Conservation (phyloP, 2,113 vertebrate genomes). For the Enhydra lutris region DNA sequence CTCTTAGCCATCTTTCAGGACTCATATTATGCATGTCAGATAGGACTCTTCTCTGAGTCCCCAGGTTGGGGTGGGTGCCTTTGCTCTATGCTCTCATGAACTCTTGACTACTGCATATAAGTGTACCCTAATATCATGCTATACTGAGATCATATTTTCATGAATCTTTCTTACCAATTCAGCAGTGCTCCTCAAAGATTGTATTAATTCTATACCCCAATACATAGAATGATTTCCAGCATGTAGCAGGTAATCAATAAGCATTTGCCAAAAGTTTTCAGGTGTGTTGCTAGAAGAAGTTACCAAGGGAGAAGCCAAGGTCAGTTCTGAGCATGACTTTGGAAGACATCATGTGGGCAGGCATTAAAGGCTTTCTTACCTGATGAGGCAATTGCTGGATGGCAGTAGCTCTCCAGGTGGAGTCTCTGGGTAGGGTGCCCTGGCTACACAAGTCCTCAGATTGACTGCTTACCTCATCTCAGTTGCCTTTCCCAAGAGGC, state of each 20-base stretch:
- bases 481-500: background rate
- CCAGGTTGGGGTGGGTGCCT: background rate
- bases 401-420: background rate
- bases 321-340: background rate
- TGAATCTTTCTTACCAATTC: background rate
- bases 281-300: background rate
- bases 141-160: background rate
- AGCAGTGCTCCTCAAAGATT: background rate
- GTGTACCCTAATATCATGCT: background rate
- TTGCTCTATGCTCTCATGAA: background rate
- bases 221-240: background rate
- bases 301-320: background rate
- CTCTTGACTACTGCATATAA: background rate
- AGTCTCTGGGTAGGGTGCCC: background rate
- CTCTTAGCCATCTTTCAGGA: background rate
- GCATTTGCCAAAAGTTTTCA: background rate
- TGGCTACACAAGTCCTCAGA: background rate
- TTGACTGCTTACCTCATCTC: background rate
- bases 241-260: background rate
- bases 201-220: background rate
- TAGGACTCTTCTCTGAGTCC: background rate
- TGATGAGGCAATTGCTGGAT: background rate
- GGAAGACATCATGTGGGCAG: background rate
- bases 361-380: background rate
- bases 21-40: background rate